Conservation (phyloP, 2,888 invertebrate genomes). For the Apoderus coryli region DNA sequence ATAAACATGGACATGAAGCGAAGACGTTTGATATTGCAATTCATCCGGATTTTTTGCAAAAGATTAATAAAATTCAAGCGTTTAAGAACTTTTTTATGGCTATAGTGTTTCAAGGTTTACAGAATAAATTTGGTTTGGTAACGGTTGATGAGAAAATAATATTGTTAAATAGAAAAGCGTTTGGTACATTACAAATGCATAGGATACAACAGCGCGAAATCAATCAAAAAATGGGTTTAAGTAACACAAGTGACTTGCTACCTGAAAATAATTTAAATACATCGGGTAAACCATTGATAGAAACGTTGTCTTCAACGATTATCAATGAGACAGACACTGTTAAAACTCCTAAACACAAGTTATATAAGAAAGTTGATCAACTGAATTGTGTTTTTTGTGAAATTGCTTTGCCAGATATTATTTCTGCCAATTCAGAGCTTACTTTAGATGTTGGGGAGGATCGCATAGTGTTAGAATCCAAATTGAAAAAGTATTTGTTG, state of each 20-base stretch:
- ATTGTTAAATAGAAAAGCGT: slow-evolving; percentile 56
- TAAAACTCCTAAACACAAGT: slow-evolving; percentile 40
- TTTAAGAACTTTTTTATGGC: slow-evolving; percentile 70
- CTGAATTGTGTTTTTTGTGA: slow-evolving; percentile 44
- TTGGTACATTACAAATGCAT: slow-evolving; percentile 60
- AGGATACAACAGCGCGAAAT: slow-evolving; percentile 57
- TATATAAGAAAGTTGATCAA: slow-evolving; percentile 42
- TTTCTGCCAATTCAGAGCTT: slow-evolving; percentile 45
- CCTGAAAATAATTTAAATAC: too few species aligned
- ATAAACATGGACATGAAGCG: slow-evolving; percentile 57
- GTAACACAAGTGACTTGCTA: too few species aligned
- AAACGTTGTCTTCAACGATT: slow-evolving; percentile 21
- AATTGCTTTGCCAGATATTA: slow-evolving; percentile 43
- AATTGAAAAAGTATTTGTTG: slow-evolving; percentile 42
- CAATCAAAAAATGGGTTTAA: slow-evolving; percentile 32
- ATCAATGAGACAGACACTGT: slow-evolving; percentile 22
- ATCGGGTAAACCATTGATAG: slow-evolving; percentile 24
- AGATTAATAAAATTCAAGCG: slow-evolving; percentile 51
- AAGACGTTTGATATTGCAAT: slow-evolving; percentile 75
- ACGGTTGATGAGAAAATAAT: slow-evolving; percentile 51
- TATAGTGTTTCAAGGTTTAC: slow-evolving; percentile 56
- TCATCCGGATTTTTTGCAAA: slow-evolving; percentile 60
- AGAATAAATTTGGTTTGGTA: slow-evolving; percentile 31
- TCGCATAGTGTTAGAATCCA: slow-evolving; percentile 51
- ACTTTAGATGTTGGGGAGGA: slow-evolving; percentile 60